A percentile compares a stretch with the other conserved stretches of the same genome.
phyloP scores from a whole-genome alignment of 2,888 invertebrate species.

The Osedax frankpressi region DNA sequence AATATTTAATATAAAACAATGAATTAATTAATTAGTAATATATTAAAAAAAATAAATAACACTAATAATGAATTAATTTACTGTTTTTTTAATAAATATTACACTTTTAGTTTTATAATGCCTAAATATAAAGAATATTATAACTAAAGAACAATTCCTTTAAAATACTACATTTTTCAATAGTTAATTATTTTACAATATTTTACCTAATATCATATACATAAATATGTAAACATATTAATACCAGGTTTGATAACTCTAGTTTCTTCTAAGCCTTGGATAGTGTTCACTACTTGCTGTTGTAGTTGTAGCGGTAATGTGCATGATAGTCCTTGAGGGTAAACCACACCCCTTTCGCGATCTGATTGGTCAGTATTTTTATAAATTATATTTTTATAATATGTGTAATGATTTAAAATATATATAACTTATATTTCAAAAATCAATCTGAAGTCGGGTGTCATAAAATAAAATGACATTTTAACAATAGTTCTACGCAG shows the following conservation, averaged over 20 bases:
- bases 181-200: too few relatives aligned
- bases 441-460: too few relatives aligned
- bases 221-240: constrained; percentile 6
- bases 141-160: too few relatives aligned
- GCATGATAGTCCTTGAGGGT: constrained; percentile 74
- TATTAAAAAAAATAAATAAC: neutral
- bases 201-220: too few relatives aligned
- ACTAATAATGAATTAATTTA: too few relatives aligned
- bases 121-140: too few relatives aligned
- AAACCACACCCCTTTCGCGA: constrained; percentile 50
- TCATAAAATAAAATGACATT: too few relatives aligned
- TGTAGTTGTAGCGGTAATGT: constrained; percentile 69
- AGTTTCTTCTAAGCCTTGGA: constrained; percentile 64
- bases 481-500: too few relatives aligned
- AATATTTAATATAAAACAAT: neutral
- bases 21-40: neutral
- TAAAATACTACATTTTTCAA: too few relatives aligned
- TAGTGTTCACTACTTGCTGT: constrained; percentile 53
- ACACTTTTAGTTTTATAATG: too few relatives aligned
- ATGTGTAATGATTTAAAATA: neutral
- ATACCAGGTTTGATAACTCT: constrained; percentile 56
- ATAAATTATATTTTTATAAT: neutral
- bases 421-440: too few relatives aligned
- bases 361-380: neutral
- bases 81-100: too few relatives aligned